Base-by-base conservation (phyloP, 2,888 invertebrate species). In the Caenorhabditis wallacei region DNA sequence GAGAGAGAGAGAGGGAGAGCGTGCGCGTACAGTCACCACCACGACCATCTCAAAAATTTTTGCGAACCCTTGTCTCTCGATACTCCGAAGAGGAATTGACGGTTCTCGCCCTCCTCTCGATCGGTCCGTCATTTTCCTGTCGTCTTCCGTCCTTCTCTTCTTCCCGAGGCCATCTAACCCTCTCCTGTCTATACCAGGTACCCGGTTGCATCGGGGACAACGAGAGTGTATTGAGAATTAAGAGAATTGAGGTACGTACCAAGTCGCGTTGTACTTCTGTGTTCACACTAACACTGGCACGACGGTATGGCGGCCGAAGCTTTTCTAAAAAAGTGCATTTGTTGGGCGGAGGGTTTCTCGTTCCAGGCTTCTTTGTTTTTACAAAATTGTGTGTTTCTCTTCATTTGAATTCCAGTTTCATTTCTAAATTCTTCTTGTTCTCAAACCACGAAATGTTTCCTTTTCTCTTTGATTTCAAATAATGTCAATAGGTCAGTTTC, bases 281-380 rank as follows among this genome's bases (percentile, higher is more conserved):
- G 69, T 76, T 61, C 75, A 57, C 74, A 64, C 66, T 75, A 66
- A 66, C 66, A 56, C 75, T 75, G 75, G 75, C 75, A 75, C 75
- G 61, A 70, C 70, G 63, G 66, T 66, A 46, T 66, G 57, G 64
- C 64, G 75, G 48, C 66, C 56, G 48, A 20, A 43, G 64, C 57
- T 59, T 57, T 8, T 51, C 20, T 48, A 53, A 30, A 26, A 64
- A 53, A 59, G 78, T 69, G 69, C 53, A 69, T 43, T 30, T 43
- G 26, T 43, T 40, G 61, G 57, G 66, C 56, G 56, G 68, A 24
- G n/a, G n/a, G n/a, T n/a, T n/a, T n/a, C 30, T 18, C 24, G 61
- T 59, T 53, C 40, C 63, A 57, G 46, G 46, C 11, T 43, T 46
- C 35, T 37, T 66, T 53, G 13, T 37, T 53, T 66, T 66, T 22